Base-by-base conservation (phyloP, 1,140 invertebrate species). In the Drosophila gunungcola region DNA sequence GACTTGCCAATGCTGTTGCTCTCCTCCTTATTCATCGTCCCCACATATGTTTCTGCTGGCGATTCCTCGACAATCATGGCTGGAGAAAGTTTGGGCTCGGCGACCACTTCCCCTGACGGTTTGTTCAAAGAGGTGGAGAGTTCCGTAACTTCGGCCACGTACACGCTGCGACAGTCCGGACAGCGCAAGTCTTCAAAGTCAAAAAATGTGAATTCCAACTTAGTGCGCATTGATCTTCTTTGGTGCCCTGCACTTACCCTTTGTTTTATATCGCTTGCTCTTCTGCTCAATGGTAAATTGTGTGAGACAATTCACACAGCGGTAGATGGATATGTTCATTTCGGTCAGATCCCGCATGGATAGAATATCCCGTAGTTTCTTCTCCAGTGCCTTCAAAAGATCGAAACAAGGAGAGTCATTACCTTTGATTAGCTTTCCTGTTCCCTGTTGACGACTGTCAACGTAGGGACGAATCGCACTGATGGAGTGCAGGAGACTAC, bases 231-330 rank as follows among this genome's bases (percentile, higher is more conserved):
- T 2, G 1, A 34, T 51, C 2, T 45, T 21, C 32, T 2, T 42
- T 10, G 12, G 38, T 38, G 13, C 13, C 29, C 38, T 49, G 3
- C 38, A 16, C 36, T 9, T 49, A 74, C 82, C 74, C 11, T 68
- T 56, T 3, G 41, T 49, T 12, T 51, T 74, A 7, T 75, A 74
- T 9, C 34, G 53, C 12, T 72, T 90, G 25, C 38, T 75, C n/a
- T 81, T 91, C 3, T 84, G 92, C 54, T 94, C 94, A 68, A 93
- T 93, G 2, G 93, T 94, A 89, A 95, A 95, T 53, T 94, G 93
- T 5, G 93, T 93, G 9, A 93, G 93, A 67, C 95, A 95, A 89
- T 95, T 95, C 74, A 95, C 93, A 79, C 95, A 95, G 64, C 93
- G 93, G 73, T 94, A 95, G 9, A 94, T 86, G n/a, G 78, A 91